Evolutionary conservation across 1,140 invertebrate genomes (phyloP).

Genomic region (Lordiphosa stackelbergi): DNA sequence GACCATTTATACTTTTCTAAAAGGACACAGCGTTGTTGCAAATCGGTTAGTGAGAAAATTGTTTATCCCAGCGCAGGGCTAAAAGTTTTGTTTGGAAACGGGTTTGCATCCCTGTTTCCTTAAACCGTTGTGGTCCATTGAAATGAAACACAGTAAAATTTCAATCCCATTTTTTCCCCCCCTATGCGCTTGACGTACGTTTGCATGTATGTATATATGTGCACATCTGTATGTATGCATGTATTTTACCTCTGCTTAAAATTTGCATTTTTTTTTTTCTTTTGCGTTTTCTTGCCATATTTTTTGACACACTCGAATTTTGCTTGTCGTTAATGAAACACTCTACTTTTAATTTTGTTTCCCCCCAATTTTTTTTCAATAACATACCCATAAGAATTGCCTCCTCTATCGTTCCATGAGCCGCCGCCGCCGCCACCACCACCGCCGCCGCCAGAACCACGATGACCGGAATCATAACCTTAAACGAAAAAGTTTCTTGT

Average conservation of each 20-base stretch:
- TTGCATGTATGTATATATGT: too few relatives aligned
- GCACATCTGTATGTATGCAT: slow-evolving; percentile 6
- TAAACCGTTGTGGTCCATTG: too few relatives aligned
- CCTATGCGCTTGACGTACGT: too few relatives aligned
- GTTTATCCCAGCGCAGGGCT: too few relatives aligned
- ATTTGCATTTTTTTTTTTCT: slow-evolving; percentile 1
- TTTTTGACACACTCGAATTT: neutral
- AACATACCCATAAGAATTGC: slow-evolving; percentile 79
- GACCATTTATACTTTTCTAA: too few relatives aligned
- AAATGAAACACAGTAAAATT: too few relatives aligned
- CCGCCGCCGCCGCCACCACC: slow-evolving; percentile 69
- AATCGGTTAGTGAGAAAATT: too few relatives aligned
- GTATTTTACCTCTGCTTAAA: too few relatives aligned
- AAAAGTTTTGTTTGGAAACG: too few relatives aligned
- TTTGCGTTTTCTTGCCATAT: slow-evolving; percentile 16
- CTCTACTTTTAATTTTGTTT: slow-evolving; percentile 20
- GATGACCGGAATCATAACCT: slow-evolving; percentile 77
- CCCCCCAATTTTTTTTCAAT: slow-evolving; percentile 52
- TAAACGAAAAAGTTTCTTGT: slow-evolving; percentile 37
- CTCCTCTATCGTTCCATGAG: slow-evolving; percentile 67
- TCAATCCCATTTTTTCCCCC: too few relatives aligned
- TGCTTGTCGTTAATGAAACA: slow-evolving; percentile 16
- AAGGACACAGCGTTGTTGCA: too few relatives aligned
- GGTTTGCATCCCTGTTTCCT: too few relatives aligned
- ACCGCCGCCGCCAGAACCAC: slow-evolving; percentile 70